Evolutionary conservation across 2,888 invertebrate species (phyloP).

Genomic region (Biston betularia): DNA sequence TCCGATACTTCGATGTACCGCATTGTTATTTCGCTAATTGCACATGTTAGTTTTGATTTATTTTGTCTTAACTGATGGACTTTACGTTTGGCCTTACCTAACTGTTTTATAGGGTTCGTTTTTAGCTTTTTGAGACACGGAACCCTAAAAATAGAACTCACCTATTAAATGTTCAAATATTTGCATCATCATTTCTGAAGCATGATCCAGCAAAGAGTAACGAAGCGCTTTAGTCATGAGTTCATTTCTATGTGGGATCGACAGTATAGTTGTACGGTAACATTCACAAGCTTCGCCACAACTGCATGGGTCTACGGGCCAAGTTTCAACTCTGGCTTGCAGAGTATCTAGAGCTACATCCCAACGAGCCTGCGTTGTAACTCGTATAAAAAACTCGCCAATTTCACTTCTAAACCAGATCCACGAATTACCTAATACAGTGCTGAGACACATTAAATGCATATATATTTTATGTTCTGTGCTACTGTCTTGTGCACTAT

Average conservation of each 20-base stretch:
- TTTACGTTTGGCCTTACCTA: too few species aligned
- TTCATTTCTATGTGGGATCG: constrained; percentile 76
- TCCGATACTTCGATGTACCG: too few species aligned
- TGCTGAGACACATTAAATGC: constrained; percentile 73
- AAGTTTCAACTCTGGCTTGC: constrained; percentile 62
- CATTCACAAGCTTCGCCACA: constrained; percentile 79
- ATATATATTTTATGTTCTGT: constrained; percentile 70
- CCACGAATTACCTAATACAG: constrained; percentile 71
- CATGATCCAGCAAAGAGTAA: constrained; percentile 70
- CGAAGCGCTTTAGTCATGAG: constrained; percentile 73
- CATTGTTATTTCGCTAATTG: too few species aligned
- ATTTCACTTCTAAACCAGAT: constrained; percentile 75
- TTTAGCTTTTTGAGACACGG: too few species aligned
- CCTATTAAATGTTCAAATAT: constrained; percentile 74
- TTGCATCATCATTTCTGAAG: constrained; percentile 71
- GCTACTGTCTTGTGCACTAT: constrained; percentile 57
- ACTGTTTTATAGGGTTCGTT: too few species aligned
- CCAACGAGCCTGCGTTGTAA: constrained; percentile 76
- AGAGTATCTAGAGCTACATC: constrained; percentile 73
- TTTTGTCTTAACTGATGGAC: too few species aligned
- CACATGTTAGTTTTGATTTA: too few species aligned
- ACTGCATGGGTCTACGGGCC: constrained; percentile 75
- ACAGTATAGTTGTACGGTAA: constrained; percentile 69
- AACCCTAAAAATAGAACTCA: constrained; percentile 37
- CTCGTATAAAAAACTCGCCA: constrained; percentile 75